These are phyloP conservation scores for Octopus bimaculoides DNA, from an alignment of 1,140 invertebrate genomes.

Conservation along the genomic window DNA sequence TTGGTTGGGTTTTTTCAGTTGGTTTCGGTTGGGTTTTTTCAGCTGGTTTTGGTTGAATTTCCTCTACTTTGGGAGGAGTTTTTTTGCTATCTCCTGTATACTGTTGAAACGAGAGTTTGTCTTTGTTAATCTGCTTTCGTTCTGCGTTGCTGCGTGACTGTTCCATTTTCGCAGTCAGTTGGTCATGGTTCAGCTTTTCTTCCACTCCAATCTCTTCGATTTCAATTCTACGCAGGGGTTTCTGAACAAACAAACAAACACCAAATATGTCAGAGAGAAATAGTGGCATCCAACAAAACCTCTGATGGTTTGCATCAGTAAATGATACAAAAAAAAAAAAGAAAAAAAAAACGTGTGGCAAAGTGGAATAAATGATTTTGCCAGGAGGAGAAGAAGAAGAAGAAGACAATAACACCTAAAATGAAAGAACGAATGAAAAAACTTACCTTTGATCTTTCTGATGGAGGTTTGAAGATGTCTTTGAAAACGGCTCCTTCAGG, in stretches of 20 bases:
- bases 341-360: too few relatives aligned
- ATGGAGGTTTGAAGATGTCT: conserved; percentile 45
- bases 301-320: too few relatives aligned
- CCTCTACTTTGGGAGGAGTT: background rate
- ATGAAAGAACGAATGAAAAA: background rate
- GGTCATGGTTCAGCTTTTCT: conserved; percentile 23
- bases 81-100: conserved; percentile 27
- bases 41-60: background rate
- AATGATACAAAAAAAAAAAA: too few relatives aligned
- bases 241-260: conserved; percentile 28
- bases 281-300: too few relatives aligned
- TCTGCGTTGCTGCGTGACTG: conserved; percentile 32
- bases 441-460: conserved; percentile 47
- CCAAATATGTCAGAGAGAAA: too few relatives aligned
- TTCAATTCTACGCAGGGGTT: conserved; percentile 44
- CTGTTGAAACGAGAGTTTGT: conserved; percentile 38
- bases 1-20: background rate
- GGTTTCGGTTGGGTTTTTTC: background rate
- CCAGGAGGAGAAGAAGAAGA: too few relatives aligned
- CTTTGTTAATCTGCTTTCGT: conserved; percentile 36
- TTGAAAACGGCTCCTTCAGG: conserved; percentile 38
- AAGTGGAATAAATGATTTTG: too few relatives aligned
- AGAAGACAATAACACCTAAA: too few relatives aligned
- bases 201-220: conserved; percentile 53
- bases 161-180: conserved; percentile 28